These are phyloP conservation scores for Polia nebulosa DNA, from an alignment of 2,888 invertebrate genomes.

Conservation along the genomic window DNA sequence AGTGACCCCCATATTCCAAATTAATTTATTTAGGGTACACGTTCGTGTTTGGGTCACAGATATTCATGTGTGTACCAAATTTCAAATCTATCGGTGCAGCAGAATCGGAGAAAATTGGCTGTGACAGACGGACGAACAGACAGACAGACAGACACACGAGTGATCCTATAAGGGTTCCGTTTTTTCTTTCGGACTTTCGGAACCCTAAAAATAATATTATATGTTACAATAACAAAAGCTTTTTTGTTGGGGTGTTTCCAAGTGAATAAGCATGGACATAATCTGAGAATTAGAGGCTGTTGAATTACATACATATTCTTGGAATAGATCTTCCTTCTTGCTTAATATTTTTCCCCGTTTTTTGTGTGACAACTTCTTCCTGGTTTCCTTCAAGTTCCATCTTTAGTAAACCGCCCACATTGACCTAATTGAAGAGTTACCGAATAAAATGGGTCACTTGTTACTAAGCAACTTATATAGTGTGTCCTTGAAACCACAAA, in stretches of 20 bases:
- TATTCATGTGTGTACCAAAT: no score
- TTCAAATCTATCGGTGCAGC: no score
- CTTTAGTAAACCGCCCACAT: not conserved
- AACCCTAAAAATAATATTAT: slow-evolving; percentile 22
- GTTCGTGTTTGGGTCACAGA: no score
- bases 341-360: not conserved
- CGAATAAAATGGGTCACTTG: not conserved
- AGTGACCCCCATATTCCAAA: no score
- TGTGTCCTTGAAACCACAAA: slow-evolving; percentile 12
- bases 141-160: no score
- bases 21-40: no score
- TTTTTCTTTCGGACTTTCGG: no score
- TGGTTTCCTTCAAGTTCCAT: not conserved
- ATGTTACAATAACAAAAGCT: slow-evolving; percentile 23
- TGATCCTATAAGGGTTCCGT: no score
- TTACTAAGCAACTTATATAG: not conserved
- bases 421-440: not conserved
- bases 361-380: not conserved
- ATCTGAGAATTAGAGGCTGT: slow-evolving; percentile 21
- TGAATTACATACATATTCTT: not conserved
- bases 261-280: slow-evolving; percentile 18
- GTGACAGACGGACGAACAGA: no score
- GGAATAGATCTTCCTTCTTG: not conserved
- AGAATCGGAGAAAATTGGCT: no score
- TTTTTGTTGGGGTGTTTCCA: slow-evolving; percentile 25